These are phyloP conservation scores for Fopius arisanus DNA, from an alignment of 1,140 invertebrate genomes.

Conservation along the genomic window DNA sequence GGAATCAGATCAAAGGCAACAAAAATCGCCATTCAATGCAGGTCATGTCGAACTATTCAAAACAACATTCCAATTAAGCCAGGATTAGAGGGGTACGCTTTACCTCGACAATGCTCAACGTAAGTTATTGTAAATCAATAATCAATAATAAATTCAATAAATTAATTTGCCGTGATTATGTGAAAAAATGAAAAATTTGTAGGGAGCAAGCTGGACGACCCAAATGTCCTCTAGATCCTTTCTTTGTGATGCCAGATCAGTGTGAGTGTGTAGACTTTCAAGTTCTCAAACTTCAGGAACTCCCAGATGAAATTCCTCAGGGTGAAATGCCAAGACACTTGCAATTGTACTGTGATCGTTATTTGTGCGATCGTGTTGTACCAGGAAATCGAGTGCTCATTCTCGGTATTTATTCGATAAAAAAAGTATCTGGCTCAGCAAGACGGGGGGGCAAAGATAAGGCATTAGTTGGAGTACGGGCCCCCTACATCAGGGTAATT, in stretches of 20 bases:
- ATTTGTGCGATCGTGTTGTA: conserved; percentile 93
- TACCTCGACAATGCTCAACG: conserved; percentile 95
- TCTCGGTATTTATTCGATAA: conserved; percentile 96
- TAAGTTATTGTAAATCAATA: conserved; percentile 65
- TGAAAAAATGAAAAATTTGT: conserved; percentile 21
- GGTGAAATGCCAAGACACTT: conserved; percentile 98
- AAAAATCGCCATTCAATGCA: conserved; percentile 94
- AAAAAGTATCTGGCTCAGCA: conserved; percentile 77
- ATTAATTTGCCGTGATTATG: neutral
- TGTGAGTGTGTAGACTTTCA: conserved; percentile 96
- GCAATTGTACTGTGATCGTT: conserved; percentile 93
- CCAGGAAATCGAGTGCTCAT: conserved; percentile 96
- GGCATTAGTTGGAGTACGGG: conserved; percentile 89
- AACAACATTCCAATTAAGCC: conserved; percentile 91
- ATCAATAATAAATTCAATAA: conserved; percentile 21
- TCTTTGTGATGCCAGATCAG: conserved; percentile 97
- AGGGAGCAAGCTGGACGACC: conserved; percentile 88
- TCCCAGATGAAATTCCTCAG: conserved; percentile 95
- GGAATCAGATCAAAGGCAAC: conserved; percentile 95
- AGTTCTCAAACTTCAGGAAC: conserved; percentile 92
- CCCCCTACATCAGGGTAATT: conserved; percentile 93
- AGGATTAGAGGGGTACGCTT: conserved; percentile 95
- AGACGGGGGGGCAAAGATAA: conserved; percentile 79
- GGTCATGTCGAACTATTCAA: conserved; percentile 89
- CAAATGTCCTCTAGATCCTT: conserved; percentile 97